Conservation (phyloP, 2,113 vertebrate species). For the Enhydra lutris region DNA sequence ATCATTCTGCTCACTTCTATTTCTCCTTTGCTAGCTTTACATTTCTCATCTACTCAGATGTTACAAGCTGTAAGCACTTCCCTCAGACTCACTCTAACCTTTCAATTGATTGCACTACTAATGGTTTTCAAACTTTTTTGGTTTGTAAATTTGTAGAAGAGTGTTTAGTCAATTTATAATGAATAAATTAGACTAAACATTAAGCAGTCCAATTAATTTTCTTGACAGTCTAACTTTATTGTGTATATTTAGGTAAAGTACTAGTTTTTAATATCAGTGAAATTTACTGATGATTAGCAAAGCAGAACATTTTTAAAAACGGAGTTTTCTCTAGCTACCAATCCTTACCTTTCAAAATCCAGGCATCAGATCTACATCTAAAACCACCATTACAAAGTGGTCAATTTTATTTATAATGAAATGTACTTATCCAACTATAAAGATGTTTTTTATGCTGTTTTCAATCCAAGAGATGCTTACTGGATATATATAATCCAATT, state of each 20-base stretch:
- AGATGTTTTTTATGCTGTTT: neutral
- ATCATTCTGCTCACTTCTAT: neutral
- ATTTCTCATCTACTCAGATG: neutral
- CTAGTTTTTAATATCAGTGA: neutral
- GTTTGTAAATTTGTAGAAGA: neutral
- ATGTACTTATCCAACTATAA: neutral
- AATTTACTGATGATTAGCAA: neutral
- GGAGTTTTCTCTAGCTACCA: neutral
- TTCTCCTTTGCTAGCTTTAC: neutral
- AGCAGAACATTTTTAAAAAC: neutral
- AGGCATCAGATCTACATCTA: neutral
- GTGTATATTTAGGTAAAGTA: neutral
- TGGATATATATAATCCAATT: neutral
- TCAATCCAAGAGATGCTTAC: conserved; percentile 8
- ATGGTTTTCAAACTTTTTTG: neutral
- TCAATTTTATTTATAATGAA: conserved; percentile 1
- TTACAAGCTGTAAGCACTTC: neutral
- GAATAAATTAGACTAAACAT: neutral
- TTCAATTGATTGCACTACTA: neutral
- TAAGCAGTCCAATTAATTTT: conserved; percentile 1
- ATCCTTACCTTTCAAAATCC: neutral
- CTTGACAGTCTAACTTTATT: neutral
- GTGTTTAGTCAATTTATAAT: conserved; percentile 17
- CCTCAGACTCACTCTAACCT: neutral
- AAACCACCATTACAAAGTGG: neutral